phyloP scores from a whole-genome alignment of 2,888 invertebrate genomes.

The Apotomis capreana region DNA sequence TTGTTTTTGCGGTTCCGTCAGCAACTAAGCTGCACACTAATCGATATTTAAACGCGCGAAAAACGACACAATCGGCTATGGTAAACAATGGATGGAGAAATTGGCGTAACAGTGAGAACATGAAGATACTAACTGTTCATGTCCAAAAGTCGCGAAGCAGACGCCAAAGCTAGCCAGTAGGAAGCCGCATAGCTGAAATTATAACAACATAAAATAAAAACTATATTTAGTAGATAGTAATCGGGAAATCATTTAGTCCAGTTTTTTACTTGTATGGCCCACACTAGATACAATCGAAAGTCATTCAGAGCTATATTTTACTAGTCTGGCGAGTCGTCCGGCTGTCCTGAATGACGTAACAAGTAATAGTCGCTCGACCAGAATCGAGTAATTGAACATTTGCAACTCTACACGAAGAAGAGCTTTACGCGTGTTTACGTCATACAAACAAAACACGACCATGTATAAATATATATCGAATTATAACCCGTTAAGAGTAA shows the following conservation, averaged over 20 bases:
- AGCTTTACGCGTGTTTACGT: conserved; percentile 15
- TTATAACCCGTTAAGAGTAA: conserved; percentile 14
- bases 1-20: conserved; percentile 66
- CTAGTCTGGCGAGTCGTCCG: conserved; percentile 13
- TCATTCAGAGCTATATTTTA: conserved; percentile 44
- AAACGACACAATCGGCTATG: conserved; percentile 44
- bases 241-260: neutral
- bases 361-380: conserved; percentile 7
- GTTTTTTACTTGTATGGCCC: conserved; percentile 22
- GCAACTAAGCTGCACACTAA: conserved; percentile 50
- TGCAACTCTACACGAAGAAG: conserved; percentile 22
- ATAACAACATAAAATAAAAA: conserved; percentile 51
- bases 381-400: conserved; percentile 13
- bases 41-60: conserved; percentile 48
- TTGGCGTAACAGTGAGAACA: conserved; percentile 48
- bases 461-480: neutral
- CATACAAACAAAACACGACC: neutral
- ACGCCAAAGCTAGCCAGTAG: conserved; percentile 76
- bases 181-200: conserved; percentile 77
- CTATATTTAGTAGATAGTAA: neutral
- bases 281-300: conserved; percentile 52
- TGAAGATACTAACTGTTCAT: conserved; percentile 79
- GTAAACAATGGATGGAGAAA: conserved; percentile 48
- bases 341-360: conserved; percentile 35
- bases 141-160: conserved; percentile 80